Evolutionary conservation across 53 echinoderm and acorn worm genomes (phyloP), one percentile per base, ranked within the genome.

Genomic region (Astropecten irregularis): DNA sequence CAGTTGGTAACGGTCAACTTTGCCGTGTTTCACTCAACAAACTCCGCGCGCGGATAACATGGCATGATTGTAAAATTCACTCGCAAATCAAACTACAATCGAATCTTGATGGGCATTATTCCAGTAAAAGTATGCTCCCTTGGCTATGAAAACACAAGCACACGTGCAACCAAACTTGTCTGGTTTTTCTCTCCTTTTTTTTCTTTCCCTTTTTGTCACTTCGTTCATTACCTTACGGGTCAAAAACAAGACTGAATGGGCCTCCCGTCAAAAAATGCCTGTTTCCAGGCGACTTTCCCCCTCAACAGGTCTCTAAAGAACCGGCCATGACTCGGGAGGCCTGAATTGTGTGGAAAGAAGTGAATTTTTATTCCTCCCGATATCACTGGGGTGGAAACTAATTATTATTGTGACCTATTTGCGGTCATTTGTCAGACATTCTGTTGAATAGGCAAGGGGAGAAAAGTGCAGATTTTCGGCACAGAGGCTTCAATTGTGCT

Each of bases 301-400:
- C 35, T 54, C 73, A 74, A 54, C 54, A 38, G 39, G 57, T 35
- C 54, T 27, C 74, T 37, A 57, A 31, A 56, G 57, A 39, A 21
- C 40, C n/a, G 74, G 58, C 74, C 74, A 56, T 74, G 74, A 74
- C 74, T 74, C 57, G 55, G 57, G 29, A 34, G 38, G 40, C 39
- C 14, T 55, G 35, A 37, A 55, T 6, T 34, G 53, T 20, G 40
- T 22, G 15, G 16, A 74, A 27, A 57, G 74, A 57, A 57, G 34
- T 21, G 56, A 74, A 74, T 56, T 55, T 40, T 39, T n/a, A n/a
- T 26, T 20, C 74, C 42, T 42, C 39, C 38, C 56, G 40, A 74
- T 57, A 55, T 74, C 74, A 74, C 74, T 74, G 74, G 74, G 74
- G 57, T 74, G 74, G 74, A 74, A 73, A 74, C 74, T 74, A 74